Conservation (phyloP, 1,140 invertebrate genomes). For the Heliconius hermathena region DNA sequence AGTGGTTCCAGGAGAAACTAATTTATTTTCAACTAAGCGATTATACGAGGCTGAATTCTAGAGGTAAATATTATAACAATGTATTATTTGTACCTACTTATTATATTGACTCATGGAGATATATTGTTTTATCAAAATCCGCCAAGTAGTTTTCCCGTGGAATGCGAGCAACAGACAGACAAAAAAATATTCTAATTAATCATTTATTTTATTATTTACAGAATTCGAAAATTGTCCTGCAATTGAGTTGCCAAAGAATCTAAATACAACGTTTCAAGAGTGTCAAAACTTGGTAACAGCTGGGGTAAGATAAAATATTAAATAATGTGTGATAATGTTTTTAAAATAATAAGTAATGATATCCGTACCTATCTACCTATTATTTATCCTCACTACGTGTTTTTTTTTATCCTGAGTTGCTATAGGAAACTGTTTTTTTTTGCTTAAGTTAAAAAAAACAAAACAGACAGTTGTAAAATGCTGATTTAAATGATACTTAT, state of each 20-base stretch:
- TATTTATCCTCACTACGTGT: too few relatives aligned
- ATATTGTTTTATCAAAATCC: too few relatives aligned
- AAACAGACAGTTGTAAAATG: not conserved
- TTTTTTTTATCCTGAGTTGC: not conserved
- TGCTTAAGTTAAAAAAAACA: too few relatives aligned
- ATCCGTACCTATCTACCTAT: too few relatives aligned
- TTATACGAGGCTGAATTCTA: conserved; percentile 65
- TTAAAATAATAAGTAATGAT: too few relatives aligned
- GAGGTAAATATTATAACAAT: conserved; percentile 46
- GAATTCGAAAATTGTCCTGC: conserved; percentile 62
- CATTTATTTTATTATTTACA: conserved; percentile 46
- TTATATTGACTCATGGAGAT: not conserved
- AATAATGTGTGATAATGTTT: not conserved
- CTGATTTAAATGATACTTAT: not conserved
- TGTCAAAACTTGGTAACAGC: conserved; percentile 54
- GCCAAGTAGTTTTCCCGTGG: too few relatives aligned
- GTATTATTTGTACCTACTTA: not conserved
- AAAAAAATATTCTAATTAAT: too few relatives aligned
- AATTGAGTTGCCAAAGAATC: conserved; percentile 42
- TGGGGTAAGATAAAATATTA: conserved; percentile 47
- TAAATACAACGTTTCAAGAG: conserved; percentile 54
- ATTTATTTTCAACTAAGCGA: conserved; percentile 67
- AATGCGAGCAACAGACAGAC: too few relatives aligned
- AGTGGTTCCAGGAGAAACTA: conserved; percentile 68
- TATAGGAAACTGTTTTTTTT: not conserved